Evolutionary conservation across 1,140 invertebrate species (phyloP).

Genomic region (Drosophila ogumai): DNA sequence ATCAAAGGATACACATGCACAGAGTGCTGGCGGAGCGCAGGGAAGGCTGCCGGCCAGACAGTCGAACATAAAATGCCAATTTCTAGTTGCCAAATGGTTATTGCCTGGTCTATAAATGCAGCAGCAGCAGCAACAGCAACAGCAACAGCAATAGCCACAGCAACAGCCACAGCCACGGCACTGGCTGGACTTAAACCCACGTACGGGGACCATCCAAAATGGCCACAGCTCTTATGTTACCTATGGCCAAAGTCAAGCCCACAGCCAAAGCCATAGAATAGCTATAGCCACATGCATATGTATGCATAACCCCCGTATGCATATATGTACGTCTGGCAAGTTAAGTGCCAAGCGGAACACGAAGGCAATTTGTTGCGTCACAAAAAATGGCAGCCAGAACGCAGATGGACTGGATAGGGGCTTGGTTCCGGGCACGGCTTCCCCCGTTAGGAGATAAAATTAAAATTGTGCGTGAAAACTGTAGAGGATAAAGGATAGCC

Average conservation of each 20-base stretch:
- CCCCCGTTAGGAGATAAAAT: constrained; percentile 50
- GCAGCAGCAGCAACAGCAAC: constrained; percentile 10
- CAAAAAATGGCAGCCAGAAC: constrained; percentile 35
- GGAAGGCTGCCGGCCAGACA: constrained; percentile 46
- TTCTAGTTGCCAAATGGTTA: constrained; percentile 83
- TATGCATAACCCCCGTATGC: constrained; percentile 25
- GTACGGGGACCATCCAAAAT: constrained; percentile 48
- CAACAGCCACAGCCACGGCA: neutral
- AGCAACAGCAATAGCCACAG: constrained; percentile 1
- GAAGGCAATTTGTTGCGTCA: constrained; percentile 72
- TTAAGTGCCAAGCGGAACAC: constrained; percentile 67
- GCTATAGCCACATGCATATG: constrained; percentile 17
- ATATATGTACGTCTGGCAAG: constrained; percentile 40
- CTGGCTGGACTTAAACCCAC: constrained; percentile 46
- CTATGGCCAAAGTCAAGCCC: constrained; percentile 35
- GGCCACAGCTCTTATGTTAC: constrained; percentile 55
- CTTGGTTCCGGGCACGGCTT: neutral
- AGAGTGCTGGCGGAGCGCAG: constrained; percentile 5
- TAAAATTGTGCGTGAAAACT: constrained; percentile 71
- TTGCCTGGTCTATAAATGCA: constrained; percentile 66
- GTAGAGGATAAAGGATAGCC: constrained; percentile 38
- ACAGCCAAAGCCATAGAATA: constrained; percentile 32
- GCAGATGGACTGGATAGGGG: constrained; percentile 34
- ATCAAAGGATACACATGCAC: constrained; percentile 72
- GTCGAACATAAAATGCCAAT: constrained; percentile 81